Conservation (phyloP, 92 coral and sea anemone species). For the Epizoanthus fatuus region DNA sequence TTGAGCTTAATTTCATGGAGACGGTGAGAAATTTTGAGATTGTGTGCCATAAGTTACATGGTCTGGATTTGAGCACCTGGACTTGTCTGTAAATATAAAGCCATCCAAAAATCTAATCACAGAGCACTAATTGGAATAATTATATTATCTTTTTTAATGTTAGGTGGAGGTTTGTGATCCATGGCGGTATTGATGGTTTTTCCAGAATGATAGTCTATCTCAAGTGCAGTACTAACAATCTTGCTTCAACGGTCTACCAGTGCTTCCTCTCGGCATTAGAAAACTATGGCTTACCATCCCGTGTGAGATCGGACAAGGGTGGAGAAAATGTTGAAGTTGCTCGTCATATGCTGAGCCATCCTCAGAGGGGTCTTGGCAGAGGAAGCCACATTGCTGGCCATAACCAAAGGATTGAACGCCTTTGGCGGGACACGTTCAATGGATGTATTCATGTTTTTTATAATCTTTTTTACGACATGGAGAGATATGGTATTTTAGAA, state of each 20-base stretch:
- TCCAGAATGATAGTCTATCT: conserved; percentile 39
- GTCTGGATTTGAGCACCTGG: too few relatives aligned
- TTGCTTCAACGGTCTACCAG: conserved; percentile 45
- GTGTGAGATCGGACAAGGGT: conserved; percentile 52
- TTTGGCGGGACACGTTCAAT: conserved; percentile 69
- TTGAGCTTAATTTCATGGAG: too few relatives aligned
- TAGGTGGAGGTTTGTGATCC: conserved; percentile 42
- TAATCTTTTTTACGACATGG: conserved; percentile 58
- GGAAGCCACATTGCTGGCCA: conserved; percentile 64
- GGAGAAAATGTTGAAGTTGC: conserved; percentile 51
- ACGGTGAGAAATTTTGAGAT: too few relatives aligned
- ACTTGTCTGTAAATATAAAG: too few relatives aligned
- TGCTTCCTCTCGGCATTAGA: conserved; percentile 20
- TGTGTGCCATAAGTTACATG: too few relatives aligned
- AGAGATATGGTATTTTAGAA: too few relatives aligned
- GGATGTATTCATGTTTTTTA: conserved; percentile 64
- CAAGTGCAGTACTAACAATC: conserved; percentile 23
- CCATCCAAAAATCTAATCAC: too few relatives aligned
- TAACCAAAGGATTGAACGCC: conserved; percentile 65
- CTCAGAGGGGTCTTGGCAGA: conserved; percentile 26
- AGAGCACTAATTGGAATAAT: too few relatives aligned
- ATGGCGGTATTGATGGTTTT: conserved; percentile 50
- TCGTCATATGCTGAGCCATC: conserved; percentile 27
- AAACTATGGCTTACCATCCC: conserved; percentile 39
- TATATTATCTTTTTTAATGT: too few relatives aligned